phyloP scores from a whole-genome alignment of 2,113 vertebrate species.

The Brevimyrus niger region DNA sequence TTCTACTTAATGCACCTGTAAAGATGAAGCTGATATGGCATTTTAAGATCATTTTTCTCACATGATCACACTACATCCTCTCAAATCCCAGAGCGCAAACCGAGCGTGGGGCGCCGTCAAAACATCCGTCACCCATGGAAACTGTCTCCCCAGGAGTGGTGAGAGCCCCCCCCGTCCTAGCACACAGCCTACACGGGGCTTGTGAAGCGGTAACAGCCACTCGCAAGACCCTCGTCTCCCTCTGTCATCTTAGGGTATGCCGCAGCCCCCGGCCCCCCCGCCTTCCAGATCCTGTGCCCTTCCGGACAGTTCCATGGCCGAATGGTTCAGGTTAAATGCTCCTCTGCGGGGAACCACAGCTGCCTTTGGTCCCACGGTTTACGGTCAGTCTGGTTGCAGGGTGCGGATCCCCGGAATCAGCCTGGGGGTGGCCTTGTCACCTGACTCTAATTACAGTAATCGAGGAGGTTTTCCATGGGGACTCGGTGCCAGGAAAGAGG shows the following conservation, averaged over 20 bases:
- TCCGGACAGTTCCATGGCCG: neutral
- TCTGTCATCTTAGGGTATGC: neutral
- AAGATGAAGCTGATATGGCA: neutral
- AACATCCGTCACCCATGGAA: neutral
- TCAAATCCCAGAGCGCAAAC: neutral
- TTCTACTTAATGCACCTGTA: neutral
- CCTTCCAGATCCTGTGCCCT: neutral
- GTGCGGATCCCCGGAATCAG: slow-evolving; percentile 8
- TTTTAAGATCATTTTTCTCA: neutral
- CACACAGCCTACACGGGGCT: neutral
- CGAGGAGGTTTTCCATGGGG: neutral
- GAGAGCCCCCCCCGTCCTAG: neutral
- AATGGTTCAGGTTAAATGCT: neutral
- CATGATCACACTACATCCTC: neutral
- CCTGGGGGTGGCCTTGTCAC: slow-evolving; percentile 35
- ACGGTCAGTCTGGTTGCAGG: neutral
- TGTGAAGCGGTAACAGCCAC: neutral
- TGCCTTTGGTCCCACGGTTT: neutral
- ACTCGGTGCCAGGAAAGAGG: neutral
- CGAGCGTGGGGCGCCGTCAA: neutral
- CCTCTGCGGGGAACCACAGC: neutral
- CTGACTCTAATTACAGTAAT: slow-evolving; percentile 19
- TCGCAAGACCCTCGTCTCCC: neutral
- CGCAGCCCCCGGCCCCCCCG: neutral
- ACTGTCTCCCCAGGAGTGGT: neutral